phyloP scores from a whole-genome alignment of 2,113 vertebrate genomes.

The Rhinichthys klamathensis region DNA sequence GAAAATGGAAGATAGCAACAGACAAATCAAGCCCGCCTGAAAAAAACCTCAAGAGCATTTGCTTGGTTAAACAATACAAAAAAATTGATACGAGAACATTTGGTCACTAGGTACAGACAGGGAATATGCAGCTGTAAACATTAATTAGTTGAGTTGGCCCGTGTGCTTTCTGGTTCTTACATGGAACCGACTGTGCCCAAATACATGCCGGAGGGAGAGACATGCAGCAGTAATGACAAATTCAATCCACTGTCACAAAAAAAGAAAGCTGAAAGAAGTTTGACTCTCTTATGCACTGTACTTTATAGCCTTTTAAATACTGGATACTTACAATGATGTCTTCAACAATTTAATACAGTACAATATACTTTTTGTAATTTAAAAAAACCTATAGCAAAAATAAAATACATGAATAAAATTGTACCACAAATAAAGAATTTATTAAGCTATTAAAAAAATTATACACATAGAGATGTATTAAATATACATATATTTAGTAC shows the following conservation, averaged over 20 bases:
- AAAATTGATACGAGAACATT: conserved; percentile 52
- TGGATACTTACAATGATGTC: conserved; percentile 40
- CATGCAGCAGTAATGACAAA: conserved; percentile 23
- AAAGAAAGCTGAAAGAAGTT: conserved; percentile 45
- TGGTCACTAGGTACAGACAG: conserved; percentile 64
- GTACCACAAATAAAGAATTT: too few relatives aligned
- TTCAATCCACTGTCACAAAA: conserved; percentile 58
- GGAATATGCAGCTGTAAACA: conserved; percentile 74
- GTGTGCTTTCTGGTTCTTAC: conserved; percentile 64
- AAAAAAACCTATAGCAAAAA: too few relatives aligned
- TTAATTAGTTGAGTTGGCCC: conserved; percentile 70
- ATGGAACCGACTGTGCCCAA: conserved; percentile 48
- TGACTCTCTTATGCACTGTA: conserved; percentile 47
- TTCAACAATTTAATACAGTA: too few relatives aligned
- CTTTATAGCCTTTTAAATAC: conserved; percentile 49
- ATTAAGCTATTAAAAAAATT: too few relatives aligned
- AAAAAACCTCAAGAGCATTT: conserved; percentile 47
- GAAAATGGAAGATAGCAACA: conserved; percentile 72
- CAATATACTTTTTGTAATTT: too few relatives aligned
- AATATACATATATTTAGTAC: too few relatives aligned
- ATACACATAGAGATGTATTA: too few relatives aligned
- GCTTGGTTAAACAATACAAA: conserved; percentile 37
- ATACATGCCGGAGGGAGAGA: neutral
- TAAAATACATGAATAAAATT: too few relatives aligned
- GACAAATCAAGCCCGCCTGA: conserved; percentile 63